These are phyloP conservation scores for Imbricaverruca yamaguchii DNA, from an alignment of 2,888 invertebrate species.

Conservation along the genomic window DNA sequence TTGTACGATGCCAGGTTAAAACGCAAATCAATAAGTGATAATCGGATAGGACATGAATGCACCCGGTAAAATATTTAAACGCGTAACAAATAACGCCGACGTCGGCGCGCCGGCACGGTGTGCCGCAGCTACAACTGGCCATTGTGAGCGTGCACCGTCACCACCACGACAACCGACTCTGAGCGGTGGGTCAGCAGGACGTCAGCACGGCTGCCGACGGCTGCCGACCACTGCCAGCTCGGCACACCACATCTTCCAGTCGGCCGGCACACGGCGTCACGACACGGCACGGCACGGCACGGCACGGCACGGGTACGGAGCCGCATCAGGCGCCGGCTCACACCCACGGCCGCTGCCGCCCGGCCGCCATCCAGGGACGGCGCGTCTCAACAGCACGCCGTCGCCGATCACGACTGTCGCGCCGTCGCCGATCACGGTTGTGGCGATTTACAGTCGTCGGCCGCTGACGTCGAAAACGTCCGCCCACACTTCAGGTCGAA, in stretches of 20 bases:
- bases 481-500: conserved; percentile 66
- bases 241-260: too few species aligned
- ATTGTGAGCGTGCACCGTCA: neutral
- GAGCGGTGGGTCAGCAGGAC: too few species aligned
- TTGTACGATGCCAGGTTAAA: conserved; percentile 4
- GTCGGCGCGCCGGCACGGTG: neutral
- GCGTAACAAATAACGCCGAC: neutral
- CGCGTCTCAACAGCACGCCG: neutral
- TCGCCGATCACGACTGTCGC: too few species aligned
- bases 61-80: neutral
- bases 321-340: neutral
- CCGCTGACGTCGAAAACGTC: neutral
- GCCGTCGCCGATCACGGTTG: neutral
- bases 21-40: neutral
- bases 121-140: too few species aligned
- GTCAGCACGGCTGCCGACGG: too few species aligned
- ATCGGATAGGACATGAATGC: too few species aligned
- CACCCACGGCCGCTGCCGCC: neutral
- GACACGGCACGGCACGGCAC: neutral
- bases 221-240: too few species aligned
- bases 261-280: too few species aligned
- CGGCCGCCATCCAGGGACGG: neutral
- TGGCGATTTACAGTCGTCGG: neutral
- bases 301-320: neutral
- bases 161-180: neutral